Base-by-base conservation (phyloP, 2,113 vertebrate genomes). In the Proterorhinus semilunaris region DNA sequence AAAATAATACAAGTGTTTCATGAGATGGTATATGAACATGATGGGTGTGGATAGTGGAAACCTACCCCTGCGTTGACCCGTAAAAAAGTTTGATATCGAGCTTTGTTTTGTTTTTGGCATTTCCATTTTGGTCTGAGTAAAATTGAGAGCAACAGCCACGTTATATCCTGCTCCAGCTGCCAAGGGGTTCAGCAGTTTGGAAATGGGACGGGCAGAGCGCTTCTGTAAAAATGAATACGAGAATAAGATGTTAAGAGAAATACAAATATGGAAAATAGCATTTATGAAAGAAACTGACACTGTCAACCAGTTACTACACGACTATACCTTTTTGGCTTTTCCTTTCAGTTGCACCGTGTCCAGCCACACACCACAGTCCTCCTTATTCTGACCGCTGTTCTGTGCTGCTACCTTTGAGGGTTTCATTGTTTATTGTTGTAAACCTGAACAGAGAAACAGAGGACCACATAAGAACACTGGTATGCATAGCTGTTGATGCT, bases 21-120 rank as follows among this genome's bases (percentile, higher is more conserved):
- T 17, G 27, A 16, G 52, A 8, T 10, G 52, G 17, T 53, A 8
- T 5, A 17, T 16, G 27, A 36, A 36, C 27, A 36, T 36, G 27
- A 36, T 36, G 27, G 27, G 27, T 36, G 2, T 36, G 61, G n/a
- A 61, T 27, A 5, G 8, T 47, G 10, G 10, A 7, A 78, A 69
- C 74, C 76, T 74, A 92, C 90, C 84, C 83, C 55, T 85, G 52
- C 16, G 69, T 54, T 82, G 65, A 57, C 86, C 54, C 3, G 68
- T 36, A 52, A 93, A 93, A 72, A 91, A 94, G 27, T 84, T 69
- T 17, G 87, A 90, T 84, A 94, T 90, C 8, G 86, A 71, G 66
- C 90, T 93, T 68, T 94, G 92, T 76, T 85, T 93, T 42, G 89
- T 91, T n/a, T 78, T 87, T 47, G 91, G 90, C 85, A 92, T 88